phyloP scores from a whole-genome alignment of 2,797 vertebrate genomes.

The Phrynocephalus forsythii region DNA sequence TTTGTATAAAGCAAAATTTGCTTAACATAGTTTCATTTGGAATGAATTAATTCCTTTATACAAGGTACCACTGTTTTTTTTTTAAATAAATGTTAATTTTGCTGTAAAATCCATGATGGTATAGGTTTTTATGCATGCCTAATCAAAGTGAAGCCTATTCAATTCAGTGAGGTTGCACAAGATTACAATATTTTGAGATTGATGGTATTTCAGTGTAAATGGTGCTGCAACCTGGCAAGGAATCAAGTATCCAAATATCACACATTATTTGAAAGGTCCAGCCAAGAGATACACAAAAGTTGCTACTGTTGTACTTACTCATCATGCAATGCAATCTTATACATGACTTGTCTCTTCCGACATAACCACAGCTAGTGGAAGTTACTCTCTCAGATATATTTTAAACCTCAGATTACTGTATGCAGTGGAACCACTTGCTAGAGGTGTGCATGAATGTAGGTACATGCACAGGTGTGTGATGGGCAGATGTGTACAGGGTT shows the following conservation, averaged over 20 bases:
- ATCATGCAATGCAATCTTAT: background rate
- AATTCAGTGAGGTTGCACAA: background rate
- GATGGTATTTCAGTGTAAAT: background rate
- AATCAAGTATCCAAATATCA: background rate
- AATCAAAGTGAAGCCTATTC: background rate
- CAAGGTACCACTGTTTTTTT: too few relatives aligned
- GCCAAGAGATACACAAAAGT: background rate
- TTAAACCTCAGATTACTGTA: too few relatives aligned
- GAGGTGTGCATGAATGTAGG: too few relatives aligned
- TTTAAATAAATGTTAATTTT: background rate
- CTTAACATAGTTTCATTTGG: too few relatives aligned
- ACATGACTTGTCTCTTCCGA: background rate
- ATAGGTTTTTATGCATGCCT: background rate
- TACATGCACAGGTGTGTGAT: background rate
- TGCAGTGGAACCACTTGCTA: background rate
- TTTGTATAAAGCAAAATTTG: too few relatives aligned
- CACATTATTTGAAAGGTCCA: rapidly evolving
- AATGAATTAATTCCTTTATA: too few relatives aligned
- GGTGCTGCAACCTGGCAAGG: background rate
- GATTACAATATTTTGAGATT: background rate
- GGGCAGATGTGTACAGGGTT: background rate
- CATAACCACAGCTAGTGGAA: background rate
- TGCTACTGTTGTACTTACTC: background rate
- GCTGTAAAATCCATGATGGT: background rate
- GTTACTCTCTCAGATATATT: background rate